These are phyloP conservation scores for Athene noctua DNA, from an alignment of 2,113 vertebrate species.

Conservation along the genomic window DNA sequence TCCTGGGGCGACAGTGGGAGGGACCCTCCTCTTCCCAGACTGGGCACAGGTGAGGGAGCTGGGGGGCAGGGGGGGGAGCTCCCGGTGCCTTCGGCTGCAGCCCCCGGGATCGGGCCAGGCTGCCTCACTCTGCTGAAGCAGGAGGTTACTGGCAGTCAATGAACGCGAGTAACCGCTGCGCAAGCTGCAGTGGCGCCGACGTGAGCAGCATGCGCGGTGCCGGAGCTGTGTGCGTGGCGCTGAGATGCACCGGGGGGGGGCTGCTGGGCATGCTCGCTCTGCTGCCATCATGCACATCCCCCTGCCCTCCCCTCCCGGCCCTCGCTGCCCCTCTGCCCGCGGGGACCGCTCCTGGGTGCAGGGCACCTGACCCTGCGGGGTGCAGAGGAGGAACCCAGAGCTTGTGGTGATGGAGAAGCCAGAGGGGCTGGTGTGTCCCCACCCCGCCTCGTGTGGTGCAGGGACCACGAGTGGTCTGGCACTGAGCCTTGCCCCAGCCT, in stretches of 20 bases:
- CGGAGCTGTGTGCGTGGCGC: neutral
- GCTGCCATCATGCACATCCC: neutral
- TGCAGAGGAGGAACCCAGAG: fast-evolving
- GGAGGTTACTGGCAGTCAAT: conserved; percentile 72
- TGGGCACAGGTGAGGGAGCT: neutral
- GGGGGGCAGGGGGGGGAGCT: neutral
- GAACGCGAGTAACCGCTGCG: conserved; percentile 65
- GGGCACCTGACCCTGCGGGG: fast-evolving
- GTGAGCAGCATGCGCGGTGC: conserved; percentile 54
- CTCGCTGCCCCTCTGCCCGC: neutral
- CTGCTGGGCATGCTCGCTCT: neutral
- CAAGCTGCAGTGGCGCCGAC: conserved; percentile 56
- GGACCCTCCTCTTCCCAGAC: fast-evolving
- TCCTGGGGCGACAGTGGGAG: fast-evolving
- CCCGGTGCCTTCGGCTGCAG: neutral
- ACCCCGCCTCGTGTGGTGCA: fast-evolving
- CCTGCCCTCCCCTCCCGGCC: neutral
- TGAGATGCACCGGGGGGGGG: neutral
- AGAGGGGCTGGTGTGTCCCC: too few relatives aligned
- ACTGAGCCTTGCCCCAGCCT: neutral
- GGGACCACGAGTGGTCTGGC: fast-evolving
- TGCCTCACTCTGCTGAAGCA: neutral
- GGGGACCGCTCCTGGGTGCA: fast-evolving
- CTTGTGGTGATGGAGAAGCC: fast-evolving
- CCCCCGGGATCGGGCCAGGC: neutral